These are phyloP conservation scores for Tamandua tetradactyla DNA, from an alignment of 2,797 vertebrate genomes.

Conservation along the genomic window DNA sequence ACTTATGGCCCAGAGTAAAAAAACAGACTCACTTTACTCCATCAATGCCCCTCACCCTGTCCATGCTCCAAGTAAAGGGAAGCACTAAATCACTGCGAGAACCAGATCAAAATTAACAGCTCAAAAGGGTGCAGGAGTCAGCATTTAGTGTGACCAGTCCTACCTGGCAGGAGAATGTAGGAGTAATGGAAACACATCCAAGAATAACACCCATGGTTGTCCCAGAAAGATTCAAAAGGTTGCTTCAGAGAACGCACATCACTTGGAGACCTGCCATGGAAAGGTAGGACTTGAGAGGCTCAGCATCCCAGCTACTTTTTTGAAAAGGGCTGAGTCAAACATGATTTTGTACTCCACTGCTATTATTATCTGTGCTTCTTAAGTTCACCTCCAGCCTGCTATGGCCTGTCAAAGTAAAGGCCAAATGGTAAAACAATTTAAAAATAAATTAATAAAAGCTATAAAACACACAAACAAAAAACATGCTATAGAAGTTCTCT, in stretches of 20 bases:
- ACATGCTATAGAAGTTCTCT: background rate
- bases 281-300: background rate
- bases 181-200: background rate
- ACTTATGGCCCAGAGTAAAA: background rate
- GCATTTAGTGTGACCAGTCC: background rate
- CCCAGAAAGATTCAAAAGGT: background rate
- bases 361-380: background rate
- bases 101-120: background rate
- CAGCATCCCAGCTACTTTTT: background rate
- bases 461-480: background rate
- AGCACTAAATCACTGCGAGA: background rate
- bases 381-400: background rate
- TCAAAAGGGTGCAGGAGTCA: background rate
- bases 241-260: background rate
- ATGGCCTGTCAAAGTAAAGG: background rate
- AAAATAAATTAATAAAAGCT: background rate
- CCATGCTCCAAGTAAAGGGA: background rate
- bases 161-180: background rate
- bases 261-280: background rate
- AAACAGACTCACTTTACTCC: background rate
- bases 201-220: background rate
- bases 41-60: background rate
- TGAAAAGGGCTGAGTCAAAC: background rate
- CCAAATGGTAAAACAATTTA: background rate
- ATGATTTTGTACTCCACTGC: background rate